phyloP scores from a whole-genome alignment of 2,797 vertebrate genomes.

The Lates japonicus region DNA sequence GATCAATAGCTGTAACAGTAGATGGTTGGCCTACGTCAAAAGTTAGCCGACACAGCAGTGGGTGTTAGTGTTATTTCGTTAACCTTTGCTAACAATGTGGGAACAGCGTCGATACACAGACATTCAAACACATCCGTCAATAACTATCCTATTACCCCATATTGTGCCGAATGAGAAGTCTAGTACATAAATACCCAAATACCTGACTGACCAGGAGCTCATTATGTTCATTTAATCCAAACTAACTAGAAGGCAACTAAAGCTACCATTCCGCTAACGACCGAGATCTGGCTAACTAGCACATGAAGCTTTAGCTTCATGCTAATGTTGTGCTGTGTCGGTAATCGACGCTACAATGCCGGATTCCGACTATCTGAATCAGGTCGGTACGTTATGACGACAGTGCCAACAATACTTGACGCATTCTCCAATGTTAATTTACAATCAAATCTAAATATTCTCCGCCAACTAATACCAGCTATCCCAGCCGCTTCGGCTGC shows the following conservation, averaged over 20 bases:
- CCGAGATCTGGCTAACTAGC: slow-evolving; percentile 44
- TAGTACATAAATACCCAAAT: rapidly evolving
- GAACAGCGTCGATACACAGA: background rate
- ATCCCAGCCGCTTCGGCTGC: background rate
- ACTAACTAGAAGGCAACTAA: background rate
- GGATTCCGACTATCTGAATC: rapidly evolving
- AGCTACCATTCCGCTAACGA: background rate
- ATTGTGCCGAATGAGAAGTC: rapidly evolving
- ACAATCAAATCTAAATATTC: background rate
- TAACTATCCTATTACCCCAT: background rate
- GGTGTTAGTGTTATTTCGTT: slow-evolving; percentile 20
- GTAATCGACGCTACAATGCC: rapidly evolving
- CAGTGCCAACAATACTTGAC: rapidly evolving
- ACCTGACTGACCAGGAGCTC: rapidly evolving
- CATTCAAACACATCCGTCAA: background rate
- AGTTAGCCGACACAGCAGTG: slow-evolving; percentile 42
- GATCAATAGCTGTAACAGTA: background rate
- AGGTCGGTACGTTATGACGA: rapidly evolving
- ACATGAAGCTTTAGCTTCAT: slow-evolving; percentile 16
- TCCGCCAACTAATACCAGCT: background rate
- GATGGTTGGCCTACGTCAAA: slow-evolving; percentile 47
- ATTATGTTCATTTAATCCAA: background rate
- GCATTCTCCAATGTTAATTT: rapidly evolving
- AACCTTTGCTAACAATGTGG: slow-evolving; percentile 13
- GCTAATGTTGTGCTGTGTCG: background rate